Conservation (phyloP, 2,888 invertebrate species). For the Cheilosia grossa region DNA sequence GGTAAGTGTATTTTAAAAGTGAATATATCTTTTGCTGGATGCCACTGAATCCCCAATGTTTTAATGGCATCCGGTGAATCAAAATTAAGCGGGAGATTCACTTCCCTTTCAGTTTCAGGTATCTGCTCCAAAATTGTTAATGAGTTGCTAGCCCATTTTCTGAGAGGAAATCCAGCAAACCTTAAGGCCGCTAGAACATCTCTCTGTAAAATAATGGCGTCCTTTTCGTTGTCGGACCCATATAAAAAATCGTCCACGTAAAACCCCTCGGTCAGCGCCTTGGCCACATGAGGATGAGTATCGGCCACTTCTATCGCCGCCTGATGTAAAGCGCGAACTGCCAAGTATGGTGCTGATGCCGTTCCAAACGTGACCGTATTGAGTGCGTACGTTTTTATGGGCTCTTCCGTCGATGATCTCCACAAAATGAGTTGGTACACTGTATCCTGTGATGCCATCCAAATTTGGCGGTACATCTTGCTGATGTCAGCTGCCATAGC, state of each 20-base stretch:
- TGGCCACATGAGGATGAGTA: too few relatives aligned
- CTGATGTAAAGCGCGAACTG: background rate
- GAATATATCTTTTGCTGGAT: too few relatives aligned
- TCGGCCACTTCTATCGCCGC: too few relatives aligned
- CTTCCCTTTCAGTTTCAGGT: constrained; percentile 38
- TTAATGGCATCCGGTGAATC: constrained; percentile 32
- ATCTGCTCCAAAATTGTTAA: constrained; percentile 15
- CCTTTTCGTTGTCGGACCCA: constrained; percentile 31
- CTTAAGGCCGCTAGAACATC: constrained; percentile 1
- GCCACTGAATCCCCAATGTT: background rate
- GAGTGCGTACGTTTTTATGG: constrained; percentile 1
- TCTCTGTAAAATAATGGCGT: constrained; percentile 15
- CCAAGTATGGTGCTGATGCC: constrained; percentile 12
- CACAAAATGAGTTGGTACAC: constrained; percentile 1
- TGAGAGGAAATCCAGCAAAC: constrained; percentile 29
- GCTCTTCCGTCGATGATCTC: background rate
- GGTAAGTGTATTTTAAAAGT: too few relatives aligned
- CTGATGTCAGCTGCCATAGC: constrained; percentile 2
- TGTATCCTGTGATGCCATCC: constrained; percentile 12
- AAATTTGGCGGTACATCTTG: constrained; percentile 14
- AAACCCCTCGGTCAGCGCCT: background rate
- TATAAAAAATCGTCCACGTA: constrained; percentile 31
- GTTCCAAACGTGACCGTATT: constrained; percentile 2
- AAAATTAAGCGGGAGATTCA: constrained; percentile 30
- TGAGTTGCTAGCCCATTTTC: constrained; percentile 41